Conservation (phyloP, 2,797 vertebrate genomes). For the Trichosurus vulpecula region DNA sequence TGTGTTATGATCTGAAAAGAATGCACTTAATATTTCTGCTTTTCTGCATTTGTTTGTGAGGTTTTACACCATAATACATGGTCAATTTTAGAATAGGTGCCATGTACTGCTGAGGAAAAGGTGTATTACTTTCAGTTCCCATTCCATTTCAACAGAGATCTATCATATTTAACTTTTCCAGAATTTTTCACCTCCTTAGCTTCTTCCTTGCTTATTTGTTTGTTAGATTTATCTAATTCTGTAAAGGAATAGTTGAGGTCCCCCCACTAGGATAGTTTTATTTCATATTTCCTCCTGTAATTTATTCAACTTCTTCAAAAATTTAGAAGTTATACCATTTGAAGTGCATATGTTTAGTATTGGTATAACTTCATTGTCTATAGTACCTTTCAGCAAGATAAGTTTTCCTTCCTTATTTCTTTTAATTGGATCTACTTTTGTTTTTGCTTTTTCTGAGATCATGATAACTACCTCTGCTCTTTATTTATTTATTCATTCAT, state of each 20-base stretch:
- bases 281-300: too few relatives aligned
- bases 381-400: neutral
- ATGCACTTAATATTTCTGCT: neutral
- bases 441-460: neutral
- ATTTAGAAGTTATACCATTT: neutral
- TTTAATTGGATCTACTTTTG: neutral
- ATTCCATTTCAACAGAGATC: neutral
- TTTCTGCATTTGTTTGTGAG: neutral
- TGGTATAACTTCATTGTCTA: neutral
- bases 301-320: neutral
- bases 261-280: too few relatives aligned
- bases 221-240: too few relatives aligned
- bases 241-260: too few relatives aligned
- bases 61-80: neutral
- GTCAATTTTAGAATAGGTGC: neutral
- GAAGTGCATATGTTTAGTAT: neutral
- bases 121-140: neutral
- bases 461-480: neutral
- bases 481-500: too few relatives aligned
- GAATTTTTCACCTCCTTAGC: neutral
- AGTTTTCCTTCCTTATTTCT: neutral
- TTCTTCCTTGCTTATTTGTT: too few relatives aligned
- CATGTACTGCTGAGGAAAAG: neutral
- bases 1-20: too few relatives aligned
- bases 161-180: neutral